A percentile compares a stretch with the other conserved stretches of the same genome.
These are phyloP conservation scores for Menidia menidia DNA, from an alignment of 2,797 vertebrate species.

Conservation along the genomic window DNA sequence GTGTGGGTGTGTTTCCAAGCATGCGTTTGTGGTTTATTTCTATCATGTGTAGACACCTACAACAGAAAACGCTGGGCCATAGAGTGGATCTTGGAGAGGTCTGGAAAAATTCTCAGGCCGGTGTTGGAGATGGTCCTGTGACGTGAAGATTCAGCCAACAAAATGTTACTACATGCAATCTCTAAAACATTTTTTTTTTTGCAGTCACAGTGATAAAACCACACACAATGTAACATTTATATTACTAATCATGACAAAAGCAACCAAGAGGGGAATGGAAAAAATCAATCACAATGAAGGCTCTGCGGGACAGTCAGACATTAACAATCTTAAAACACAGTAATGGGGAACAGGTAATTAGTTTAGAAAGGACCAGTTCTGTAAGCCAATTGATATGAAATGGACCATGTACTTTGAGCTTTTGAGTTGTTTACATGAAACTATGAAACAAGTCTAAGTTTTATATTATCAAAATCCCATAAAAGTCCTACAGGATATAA, in stretches of 20 bases:
- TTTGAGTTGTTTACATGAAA: no score
- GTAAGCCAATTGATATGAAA: no score
- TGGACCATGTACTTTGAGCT: no score
- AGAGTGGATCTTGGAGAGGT: conserved; percentile 89
- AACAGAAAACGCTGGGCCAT: conserved; percentile 80
- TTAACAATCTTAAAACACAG: neutral
- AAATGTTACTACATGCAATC: conserved; percentile 38
- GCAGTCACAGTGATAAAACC: conserved; percentile 19
- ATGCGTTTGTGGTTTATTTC: conserved; percentile 6
- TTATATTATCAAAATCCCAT: no score
- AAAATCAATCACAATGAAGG: conserved; percentile 1
- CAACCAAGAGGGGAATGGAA: conserved; percentile 12
- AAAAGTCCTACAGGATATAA: neutral
- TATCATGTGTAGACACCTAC: conserved; percentile 70
- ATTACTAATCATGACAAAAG: conserved; percentile 14
- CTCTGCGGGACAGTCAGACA: conserved; percentile 11
- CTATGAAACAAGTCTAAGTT: no score
- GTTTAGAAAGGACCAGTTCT: neutral
- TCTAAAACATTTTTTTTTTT: conserved; percentile 19
- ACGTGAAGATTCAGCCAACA: conserved; percentile 38
- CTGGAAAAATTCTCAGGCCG: conserved; percentile 88
- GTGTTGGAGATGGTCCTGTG: conserved; percentile 93
- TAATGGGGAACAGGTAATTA: neutral
- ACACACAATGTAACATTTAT: conserved; percentile 29
- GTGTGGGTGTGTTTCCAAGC: conserved; percentile 21